Evolutionary conservation across 2,113 vertebrate genomes (phyloP).

Genomic region (Psilopogon haemacephalus): DNA sequence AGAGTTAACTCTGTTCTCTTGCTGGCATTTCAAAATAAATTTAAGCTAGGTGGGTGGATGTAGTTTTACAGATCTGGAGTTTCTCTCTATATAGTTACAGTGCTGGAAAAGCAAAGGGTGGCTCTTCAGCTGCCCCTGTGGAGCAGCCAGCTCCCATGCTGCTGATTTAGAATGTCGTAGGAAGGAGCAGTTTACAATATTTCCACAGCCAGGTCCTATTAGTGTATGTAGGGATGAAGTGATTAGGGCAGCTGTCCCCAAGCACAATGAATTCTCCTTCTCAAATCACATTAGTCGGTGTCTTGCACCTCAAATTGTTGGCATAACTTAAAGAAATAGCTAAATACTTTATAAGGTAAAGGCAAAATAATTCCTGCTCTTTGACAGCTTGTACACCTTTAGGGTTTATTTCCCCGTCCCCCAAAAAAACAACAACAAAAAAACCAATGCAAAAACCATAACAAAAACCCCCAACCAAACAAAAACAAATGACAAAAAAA

Average conservation of each 20-base stretch:
- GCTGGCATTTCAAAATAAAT: background rate
- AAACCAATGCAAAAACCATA: no score
- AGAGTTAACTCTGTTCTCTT: background rate
- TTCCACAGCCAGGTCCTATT: background rate
- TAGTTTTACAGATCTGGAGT: background rate
- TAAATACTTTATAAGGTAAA: background rate
- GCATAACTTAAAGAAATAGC: background rate
- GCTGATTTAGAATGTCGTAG: background rate
- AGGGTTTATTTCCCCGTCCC: background rate
- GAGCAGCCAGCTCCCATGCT: background rate
- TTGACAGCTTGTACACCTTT: fast-evolving
- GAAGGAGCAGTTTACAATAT: background rate
- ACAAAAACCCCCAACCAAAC: no score
- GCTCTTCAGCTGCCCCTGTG: background rate
- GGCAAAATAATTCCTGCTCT: background rate
- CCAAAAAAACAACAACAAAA: background rate
- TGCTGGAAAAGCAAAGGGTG: background rate
- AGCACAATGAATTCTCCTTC: background rate
- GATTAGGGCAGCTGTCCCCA: background rate
- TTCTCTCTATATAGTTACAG: background rate
- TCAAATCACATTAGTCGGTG: background rate
- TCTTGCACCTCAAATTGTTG: background rate
- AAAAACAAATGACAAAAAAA: no score
- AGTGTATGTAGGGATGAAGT: background rate
- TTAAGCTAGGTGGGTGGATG: background rate